These are phyloP conservation scores for Lutjanus erythropterus DNA, from an alignment of 2,113 vertebrate species.

Conservation along the genomic window DNA sequence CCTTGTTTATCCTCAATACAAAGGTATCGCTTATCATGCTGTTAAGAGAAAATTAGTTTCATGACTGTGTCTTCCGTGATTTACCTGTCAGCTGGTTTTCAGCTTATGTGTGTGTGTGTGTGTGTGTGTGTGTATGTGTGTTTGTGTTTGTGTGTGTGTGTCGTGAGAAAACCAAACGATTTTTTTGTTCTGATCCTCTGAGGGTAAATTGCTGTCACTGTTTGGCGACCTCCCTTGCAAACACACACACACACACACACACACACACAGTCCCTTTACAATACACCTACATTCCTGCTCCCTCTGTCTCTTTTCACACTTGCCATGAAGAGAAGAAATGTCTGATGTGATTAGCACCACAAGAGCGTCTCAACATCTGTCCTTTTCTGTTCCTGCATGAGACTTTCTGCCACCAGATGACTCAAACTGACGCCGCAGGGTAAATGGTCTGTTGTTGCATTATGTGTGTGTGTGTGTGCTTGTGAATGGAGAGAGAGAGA, in stretches of 20 bases:
- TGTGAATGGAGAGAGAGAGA: slow-evolving; percentile 9
- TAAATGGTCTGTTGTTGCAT: slow-evolving; percentile 5
- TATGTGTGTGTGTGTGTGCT: neutral
- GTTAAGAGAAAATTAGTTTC: slow-evolving; percentile 30
- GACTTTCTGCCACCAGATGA: slow-evolving; percentile 33
- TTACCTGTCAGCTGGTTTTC: slow-evolving; percentile 35
- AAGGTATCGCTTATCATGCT: slow-evolving; percentile 42
- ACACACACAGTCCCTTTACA: slow-evolving; percentile 6
- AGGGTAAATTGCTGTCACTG: slow-evolving; percentile 26
- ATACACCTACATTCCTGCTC: slow-evolving; percentile 6
- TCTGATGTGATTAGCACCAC: neutral
- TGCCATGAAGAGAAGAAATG: neutral
- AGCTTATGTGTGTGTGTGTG: slow-evolving; percentile 5
- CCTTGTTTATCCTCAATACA: slow-evolving; percentile 42
- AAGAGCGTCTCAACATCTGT: slow-evolving; percentile 11
- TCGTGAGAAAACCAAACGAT: slow-evolving; percentile 39
- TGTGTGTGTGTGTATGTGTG: neutral
- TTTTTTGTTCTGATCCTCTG: neutral
- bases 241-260: slow-evolving; percentile 14
- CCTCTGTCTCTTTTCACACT: slow-evolving; percentile 44
- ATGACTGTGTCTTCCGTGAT: slow-evolving; percentile 27
- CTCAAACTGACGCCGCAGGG: slow-evolving; percentile 29
- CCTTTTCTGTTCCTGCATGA: slow-evolving; percentile 8
- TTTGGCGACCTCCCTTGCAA: slow-evolving; percentile 17
- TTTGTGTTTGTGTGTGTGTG: neutral